Evolutionary conservation across 1,140 invertebrate genomes (phyloP).

Genomic region (Drosophila nannoptera): DNA sequence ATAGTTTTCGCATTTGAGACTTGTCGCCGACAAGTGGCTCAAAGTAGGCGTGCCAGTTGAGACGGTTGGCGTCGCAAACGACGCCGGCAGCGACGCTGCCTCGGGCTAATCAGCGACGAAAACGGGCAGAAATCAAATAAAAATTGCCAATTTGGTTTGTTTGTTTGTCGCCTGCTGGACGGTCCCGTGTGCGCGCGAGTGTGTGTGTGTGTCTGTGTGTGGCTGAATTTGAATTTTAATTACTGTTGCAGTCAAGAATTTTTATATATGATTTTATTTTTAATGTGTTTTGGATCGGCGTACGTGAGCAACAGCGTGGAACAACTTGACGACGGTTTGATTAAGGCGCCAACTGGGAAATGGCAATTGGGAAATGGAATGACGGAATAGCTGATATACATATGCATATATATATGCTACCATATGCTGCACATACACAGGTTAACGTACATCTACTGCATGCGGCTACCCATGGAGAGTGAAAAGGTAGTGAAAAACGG

Average conservation of each 20-base stretch:
- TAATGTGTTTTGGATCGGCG: constrained; percentile 53
- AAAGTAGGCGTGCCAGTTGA: constrained; percentile 23
- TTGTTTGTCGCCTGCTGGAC: constrained; percentile 26
- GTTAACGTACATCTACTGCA: too few relatives aligned
- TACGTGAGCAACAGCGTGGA: constrained; percentile 66
- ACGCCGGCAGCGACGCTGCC: constrained; percentile 6
- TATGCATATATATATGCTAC: constrained; percentile 8
- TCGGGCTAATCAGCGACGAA: constrained; percentile 61
- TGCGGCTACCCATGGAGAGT: too few relatives aligned
- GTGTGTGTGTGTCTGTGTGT: constrained; percentile 25
- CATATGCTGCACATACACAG: constrained; percentile 5
- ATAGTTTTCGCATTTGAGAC: constrained; percentile 41
- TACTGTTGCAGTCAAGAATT: constrained; percentile 67
- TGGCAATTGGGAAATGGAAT: constrained; percentile 7
- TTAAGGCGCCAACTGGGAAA: background rate
- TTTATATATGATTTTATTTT: constrained; percentile 68
- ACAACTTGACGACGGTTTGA: constrained; percentile 48
- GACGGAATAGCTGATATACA: background rate
- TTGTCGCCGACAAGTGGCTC: constrained; percentile 33
- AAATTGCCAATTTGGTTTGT: constrained; percentile 67
- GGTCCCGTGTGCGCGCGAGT: background rate
- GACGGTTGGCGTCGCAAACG: constrained; percentile 5
- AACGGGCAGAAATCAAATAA: constrained; percentile 73
- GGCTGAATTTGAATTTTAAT: constrained; percentile 66
- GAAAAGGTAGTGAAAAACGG: too few relatives aligned